A percentile compares a stretch with the other conserved stretches of the same genome.
These are phyloP conservation scores for Emmelina monodactyla DNA, from an alignment of 2,888 invertebrate species.

Conservation along the genomic window DNA sequence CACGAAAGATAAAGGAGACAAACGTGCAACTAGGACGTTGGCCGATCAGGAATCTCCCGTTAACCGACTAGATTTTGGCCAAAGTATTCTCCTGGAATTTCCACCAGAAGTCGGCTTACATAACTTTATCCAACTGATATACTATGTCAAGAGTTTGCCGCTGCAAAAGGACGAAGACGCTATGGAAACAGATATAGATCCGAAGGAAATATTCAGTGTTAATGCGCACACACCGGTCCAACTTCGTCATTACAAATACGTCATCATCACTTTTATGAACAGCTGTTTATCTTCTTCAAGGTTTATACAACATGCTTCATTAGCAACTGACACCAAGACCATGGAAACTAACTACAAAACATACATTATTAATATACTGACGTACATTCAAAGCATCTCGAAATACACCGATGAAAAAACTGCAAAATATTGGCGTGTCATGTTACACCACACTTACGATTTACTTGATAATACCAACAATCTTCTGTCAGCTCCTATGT, in stretches of 20 bases:
- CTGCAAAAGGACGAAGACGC: conserved; percentile 65
- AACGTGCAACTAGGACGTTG: conserved; percentile 28
- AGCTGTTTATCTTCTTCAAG: conserved; percentile 72
- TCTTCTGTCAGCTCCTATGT: conserved; percentile 79
- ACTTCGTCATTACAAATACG: conserved; percentile 85
- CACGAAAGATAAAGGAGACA: conserved; percentile 40
- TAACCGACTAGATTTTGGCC: conserved; percentile 72
- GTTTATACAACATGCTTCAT: conserved; percentile 72
- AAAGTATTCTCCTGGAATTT: conserved; percentile 73
- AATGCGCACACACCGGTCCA: conserved; percentile 74
- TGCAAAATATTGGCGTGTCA: conserved; percentile 83
- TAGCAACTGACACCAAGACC: conserved; percentile 44
- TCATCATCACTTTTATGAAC: conserved; percentile 76
- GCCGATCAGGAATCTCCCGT: conserved; percentile 53
- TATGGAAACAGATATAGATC: conserved; percentile 41
- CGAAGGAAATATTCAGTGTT: conserved; percentile 68
- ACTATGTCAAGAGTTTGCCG: conserved; percentile 73
- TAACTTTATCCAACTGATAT: conserved; percentile 72
- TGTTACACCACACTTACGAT: conserved; percentile 81
- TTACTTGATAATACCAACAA: conserved; percentile 82
- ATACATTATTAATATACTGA: conserved; percentile 72
- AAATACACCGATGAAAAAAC: conserved; percentile 69
- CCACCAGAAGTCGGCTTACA: conserved; percentile 67
- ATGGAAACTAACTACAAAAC: conserved; percentile 73
- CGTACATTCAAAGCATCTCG: conserved; percentile 72